A percentile compares a stretch with the other conserved stretches of the same genome.
phyloP scores from a whole-genome alignment of 1,140 invertebrate genomes.

The Dinoponera quadriceps region DNA sequence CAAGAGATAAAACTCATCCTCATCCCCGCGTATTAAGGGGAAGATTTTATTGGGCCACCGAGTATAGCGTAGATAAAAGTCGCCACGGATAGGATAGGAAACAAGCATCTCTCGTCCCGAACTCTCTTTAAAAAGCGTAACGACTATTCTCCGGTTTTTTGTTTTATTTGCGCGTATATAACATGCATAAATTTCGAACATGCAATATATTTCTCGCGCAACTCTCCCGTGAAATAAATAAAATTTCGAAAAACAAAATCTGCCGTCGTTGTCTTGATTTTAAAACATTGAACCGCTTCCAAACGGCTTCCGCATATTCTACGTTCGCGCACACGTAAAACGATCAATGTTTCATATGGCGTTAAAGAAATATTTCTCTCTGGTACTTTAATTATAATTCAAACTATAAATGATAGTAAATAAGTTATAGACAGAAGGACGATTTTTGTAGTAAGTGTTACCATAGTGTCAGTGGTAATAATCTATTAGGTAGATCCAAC shows the following conservation, averaged over 20 bases:
- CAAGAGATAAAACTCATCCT: constrained; percentile 41
- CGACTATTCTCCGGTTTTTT: neutral
- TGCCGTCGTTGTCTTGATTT: neutral
- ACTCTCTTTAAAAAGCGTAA: constrained; percentile 29
- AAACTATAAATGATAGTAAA: too few species aligned
- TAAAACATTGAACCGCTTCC: neutral
- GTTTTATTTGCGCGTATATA: neutral
- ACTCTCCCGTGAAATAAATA: neutral
- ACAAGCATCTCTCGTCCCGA: neutral
- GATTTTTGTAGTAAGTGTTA: too few species aligned
- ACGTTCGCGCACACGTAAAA: too few species aligned
- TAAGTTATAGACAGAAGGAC: too few species aligned
- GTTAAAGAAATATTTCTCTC: too few species aligned
- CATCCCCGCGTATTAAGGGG: constrained; percentile 23
- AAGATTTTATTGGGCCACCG: constrained; percentile 44
- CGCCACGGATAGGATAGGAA: constrained; percentile 19
- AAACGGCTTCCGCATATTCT: neutral
- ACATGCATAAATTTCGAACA: constrained; percentile 8
- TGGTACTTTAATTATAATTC: too few species aligned
- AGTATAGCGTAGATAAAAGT: constrained; percentile 46
- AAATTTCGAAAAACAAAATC: neutral
- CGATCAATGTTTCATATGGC: constrained; percentile 2
- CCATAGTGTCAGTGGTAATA: too few species aligned
- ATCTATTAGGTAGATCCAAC: too few species aligned
- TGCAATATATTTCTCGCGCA: neutral